Evolutionary conservation across 1,140 invertebrate species (phyloP).

Genomic region (Zaprionus gabonicus): DNA sequence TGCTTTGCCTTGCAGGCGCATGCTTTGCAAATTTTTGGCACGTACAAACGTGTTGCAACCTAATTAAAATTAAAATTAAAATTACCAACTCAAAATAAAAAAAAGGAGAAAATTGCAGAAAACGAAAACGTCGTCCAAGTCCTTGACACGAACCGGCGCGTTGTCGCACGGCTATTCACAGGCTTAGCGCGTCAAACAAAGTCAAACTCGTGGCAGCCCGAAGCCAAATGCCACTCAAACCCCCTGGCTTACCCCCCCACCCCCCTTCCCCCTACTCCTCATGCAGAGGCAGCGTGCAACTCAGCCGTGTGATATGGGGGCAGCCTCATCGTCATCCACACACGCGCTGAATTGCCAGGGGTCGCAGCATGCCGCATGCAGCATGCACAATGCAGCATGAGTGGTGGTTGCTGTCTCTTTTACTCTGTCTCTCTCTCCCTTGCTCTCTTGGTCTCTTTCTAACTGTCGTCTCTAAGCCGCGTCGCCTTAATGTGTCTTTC

Average conservation of each 20-base stretch:
- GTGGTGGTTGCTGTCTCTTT: conserved; percentile 22
- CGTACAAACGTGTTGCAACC: conserved; percentile 79
- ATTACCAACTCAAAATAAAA: background rate
- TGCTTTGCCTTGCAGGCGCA: conserved; percentile 45
- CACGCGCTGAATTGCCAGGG: conserved; percentile 1
- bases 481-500: conserved; percentile 32
- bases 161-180: conserved; percentile 19
- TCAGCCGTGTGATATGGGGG: conserved; percentile 47
- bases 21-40: conserved; percentile 66
- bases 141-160: conserved; percentile 69
- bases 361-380: conserved; percentile 7
- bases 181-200: conserved; percentile 66
- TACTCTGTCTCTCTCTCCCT: background rate
- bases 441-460: background rate
- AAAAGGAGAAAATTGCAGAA: background rate
- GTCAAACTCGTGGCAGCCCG: conserved; percentile 74
- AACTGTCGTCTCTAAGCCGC: conserved; percentile 3
- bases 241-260: background rate
- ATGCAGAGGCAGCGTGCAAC: background rate
- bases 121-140: conserved; percentile 58
- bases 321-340: conserved; percentile 22
- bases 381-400: conserved; percentile 16
- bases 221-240: conserved; percentile 74
- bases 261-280: background rate
- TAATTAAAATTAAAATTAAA: conserved; percentile 71